Evolutionary conservation across 2,888 invertebrate genomes (phyloP), one percentile per base, ranked within the genome.

Genomic region (Baronia brevicornis): DNA sequence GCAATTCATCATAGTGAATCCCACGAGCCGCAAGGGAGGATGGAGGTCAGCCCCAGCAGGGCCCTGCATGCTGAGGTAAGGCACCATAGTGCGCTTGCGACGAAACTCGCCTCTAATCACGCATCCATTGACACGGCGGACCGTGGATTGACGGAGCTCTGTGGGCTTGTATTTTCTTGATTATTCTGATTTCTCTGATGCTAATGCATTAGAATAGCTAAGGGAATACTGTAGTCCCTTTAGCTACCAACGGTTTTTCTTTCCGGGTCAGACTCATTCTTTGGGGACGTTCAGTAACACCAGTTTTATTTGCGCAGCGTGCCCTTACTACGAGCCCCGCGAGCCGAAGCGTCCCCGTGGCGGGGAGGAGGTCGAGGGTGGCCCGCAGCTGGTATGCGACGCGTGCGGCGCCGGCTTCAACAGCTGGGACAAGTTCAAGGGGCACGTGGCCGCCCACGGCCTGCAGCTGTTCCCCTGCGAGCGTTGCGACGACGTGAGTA

Each of bases 301-400:
- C 6, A 17, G 17, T 17, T 5, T 17, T 11, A 5, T 6, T 12
- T 36, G 29, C 0, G n/a, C 46, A 82, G 82, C 75, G 0, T 82
- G 82, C 31, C 82, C 82, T 0, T 82, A 82, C 43, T 82, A 79
- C 51, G 74, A 78, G 41, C 78, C 82, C 1, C 67, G 79, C 0
- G 74, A 74, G 15, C 56, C 69, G 0, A 79, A 77, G 43, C 69
- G 69, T 18, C 41, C 50, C 0, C 66, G 24, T 7, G 19, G 22
- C 11, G 29, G 14, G 9, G 13, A 18, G 5, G 35, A 38, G 24
- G 11, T 33, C 4, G 36, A 36, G 27, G 37, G 36, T 3, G 54
- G 62, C 15, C 53, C 53, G 3, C 60, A 52, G 2, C 55, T 65
- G 47, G 65, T 82, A 18, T 82, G 82, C 39, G 82, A 80, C 44